These are phyloP conservation scores for Thermophis baileyi DNA, from an alignment of 2,113 vertebrate genomes.

Conservation along the genomic window DNA sequence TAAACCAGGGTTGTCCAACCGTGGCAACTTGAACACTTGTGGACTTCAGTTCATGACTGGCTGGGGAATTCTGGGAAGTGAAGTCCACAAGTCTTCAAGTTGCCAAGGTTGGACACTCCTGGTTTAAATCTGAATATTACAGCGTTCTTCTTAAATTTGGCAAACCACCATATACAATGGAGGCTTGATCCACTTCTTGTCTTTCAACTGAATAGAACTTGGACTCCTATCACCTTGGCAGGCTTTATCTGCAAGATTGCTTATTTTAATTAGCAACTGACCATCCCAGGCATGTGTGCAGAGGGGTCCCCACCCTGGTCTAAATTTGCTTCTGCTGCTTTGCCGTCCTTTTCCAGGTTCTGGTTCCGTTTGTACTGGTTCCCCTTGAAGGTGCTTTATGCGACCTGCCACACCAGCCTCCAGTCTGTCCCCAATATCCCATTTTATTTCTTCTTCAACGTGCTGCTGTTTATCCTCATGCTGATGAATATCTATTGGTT, in stretches of 20 bases:
- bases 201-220: background rate
- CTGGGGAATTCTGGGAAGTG: background rate
- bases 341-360: slow-evolving; percentile 77
- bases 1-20: no score
- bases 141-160: background rate
- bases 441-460: slow-evolving; percentile 98
- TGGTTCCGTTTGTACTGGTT: slow-evolving; percentile 99
- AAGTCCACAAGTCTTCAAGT: background rate
- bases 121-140: background rate
- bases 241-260: background rate
- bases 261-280: background rate
- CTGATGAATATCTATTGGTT: slow-evolving; percentile 99
- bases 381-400: slow-evolving; percentile 92
- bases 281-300: background rate
- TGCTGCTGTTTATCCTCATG: slow-evolving; percentile 82
- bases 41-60: background rate
- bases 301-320: background rate
- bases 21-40: no score
- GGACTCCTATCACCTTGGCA: background rate
- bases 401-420: slow-evolving; percentile 86
- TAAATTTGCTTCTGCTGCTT: accelerated
- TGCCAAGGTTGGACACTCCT: background rate
- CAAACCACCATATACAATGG: background rate
- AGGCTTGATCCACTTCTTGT: background rate
- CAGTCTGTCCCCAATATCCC: slow-evolving; percentile 83